A percentile compares a stretch with the other conserved stretches of the same genome.
These are phyloP conservation scores for Dicyrtomina minuta DNA, from an alignment of 2,888 invertebrate genomes.

Conservation along the genomic window DNA sequence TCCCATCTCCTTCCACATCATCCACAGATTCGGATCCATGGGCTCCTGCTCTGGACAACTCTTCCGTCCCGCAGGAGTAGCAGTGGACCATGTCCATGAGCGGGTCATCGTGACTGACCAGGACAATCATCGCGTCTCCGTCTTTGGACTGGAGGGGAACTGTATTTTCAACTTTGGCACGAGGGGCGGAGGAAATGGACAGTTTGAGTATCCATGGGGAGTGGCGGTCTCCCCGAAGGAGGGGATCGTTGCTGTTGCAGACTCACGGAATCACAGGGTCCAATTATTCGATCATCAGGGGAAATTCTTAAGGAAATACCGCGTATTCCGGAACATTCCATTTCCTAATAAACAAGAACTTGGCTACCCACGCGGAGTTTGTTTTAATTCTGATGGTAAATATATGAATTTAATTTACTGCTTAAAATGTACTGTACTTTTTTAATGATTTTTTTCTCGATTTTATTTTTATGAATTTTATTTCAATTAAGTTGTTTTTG, in stretches of 20 bases:
- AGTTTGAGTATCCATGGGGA: constrained; percentile 48
- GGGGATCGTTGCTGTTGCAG: constrained; percentile 37
- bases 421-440: too few relatives aligned
- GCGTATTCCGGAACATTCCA: neutral
- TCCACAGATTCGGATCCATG: constrained; percentile 30
- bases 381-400: constrained; percentile 36
- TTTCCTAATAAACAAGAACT: neutral
- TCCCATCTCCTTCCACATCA: constrained; percentile 32
- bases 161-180: constrained; percentile 84
- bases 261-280: constrained; percentile 43
- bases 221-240: constrained; percentile 38
- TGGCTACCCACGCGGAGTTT: constrained; percentile 39
- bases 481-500: too few relatives aligned
- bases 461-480: neutral
- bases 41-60: constrained; percentile 19
- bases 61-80: constrained; percentile 41
- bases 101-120: constrained; percentile 30
- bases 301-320: constrained; percentile 18
- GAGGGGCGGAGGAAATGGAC: constrained; percentile 76
- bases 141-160: constrained; percentile 63
- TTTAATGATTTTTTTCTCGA: neutral
- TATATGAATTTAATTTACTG: too few relatives aligned
- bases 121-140: constrained; percentile 32
- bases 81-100: constrained; percentile 29
- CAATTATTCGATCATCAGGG: constrained; percentile 39